Conservation (phyloP, 2,113 vertebrate species). For the Ceyx cyanopectus region DNA sequence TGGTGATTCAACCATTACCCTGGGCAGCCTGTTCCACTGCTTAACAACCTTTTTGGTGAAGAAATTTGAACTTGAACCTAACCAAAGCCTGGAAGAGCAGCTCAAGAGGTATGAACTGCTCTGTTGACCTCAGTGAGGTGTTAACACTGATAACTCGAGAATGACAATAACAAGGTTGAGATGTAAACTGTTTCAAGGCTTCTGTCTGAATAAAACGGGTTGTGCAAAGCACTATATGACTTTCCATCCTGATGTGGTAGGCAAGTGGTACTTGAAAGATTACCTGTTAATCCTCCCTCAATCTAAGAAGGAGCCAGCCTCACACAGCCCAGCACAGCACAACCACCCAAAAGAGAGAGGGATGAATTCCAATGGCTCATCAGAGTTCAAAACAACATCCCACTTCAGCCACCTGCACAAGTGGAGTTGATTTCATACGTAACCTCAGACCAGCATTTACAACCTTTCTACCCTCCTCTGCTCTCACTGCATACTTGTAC, state of each 20-base stretch:
- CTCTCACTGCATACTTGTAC: neutral
- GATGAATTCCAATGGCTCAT: neutral
- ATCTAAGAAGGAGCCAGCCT: neutral
- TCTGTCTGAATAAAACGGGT: neutral
- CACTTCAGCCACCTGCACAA: fast-evolving
- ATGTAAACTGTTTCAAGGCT: neutral
- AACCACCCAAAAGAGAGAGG: neutral
- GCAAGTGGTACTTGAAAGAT: neutral
- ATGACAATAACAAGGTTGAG: neutral
- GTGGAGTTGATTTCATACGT: neutral
- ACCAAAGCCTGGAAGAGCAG: neutral
- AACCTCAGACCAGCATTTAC: neutral
- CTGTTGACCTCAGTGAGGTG: neutral
- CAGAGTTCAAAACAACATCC: neutral
- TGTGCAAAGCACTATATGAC: neutral
- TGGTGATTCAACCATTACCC: neutral
- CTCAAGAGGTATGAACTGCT: neutral
- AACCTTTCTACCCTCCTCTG: neutral
- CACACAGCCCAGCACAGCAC: neutral
- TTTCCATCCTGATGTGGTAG: neutral
- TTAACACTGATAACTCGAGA: neutral
- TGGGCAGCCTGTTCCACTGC: neutral
- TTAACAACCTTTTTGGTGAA: neutral
- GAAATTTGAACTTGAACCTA: neutral
- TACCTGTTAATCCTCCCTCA: neutral